Percentiles rank a stretch among this genome's conserved stretches.
These are phyloP conservation scores for Onychomys torridus DNA, from an alignment of 2,797 vertebrate species.

Conservation along the genomic window DNA sequence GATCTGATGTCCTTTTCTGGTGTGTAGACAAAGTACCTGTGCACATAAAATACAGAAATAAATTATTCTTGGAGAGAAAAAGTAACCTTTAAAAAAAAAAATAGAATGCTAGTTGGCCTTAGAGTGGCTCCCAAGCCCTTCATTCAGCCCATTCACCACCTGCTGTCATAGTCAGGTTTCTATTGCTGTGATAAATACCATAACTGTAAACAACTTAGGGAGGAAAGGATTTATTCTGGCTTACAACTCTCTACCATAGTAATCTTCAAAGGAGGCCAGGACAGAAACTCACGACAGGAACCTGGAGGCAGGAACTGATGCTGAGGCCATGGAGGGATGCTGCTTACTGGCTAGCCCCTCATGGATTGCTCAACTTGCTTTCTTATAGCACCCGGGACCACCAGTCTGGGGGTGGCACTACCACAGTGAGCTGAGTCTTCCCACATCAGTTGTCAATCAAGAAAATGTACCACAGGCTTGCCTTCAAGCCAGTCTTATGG, in stretches of 20 bases:
- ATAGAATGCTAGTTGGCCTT: not conserved
- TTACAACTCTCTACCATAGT: not conserved
- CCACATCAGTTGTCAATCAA: not conserved
- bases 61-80: not conserved
- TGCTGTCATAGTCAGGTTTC: not conserved
- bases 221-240: not conserved
- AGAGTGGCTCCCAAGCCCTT: not conserved
- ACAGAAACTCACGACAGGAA: not conserved
- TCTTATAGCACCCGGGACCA: not conserved
- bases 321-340: not conserved
- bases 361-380: not conserved
- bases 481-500: not conserved
- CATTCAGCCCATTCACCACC: not conserved
- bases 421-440: not conserved
- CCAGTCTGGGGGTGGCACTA: not conserved
- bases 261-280: not conserved
- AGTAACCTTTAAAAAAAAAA: not conserved
- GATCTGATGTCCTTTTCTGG: not conserved
- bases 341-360: not conserved
- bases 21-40: not conserved
- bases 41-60: not conserved
- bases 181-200: not conserved
- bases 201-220: not conserved
- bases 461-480: not conserved
- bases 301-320: not conserved